Evolutionary conservation across 2,888 invertebrate species (phyloP).

Genomic region (Trachelus stipa): DNA sequence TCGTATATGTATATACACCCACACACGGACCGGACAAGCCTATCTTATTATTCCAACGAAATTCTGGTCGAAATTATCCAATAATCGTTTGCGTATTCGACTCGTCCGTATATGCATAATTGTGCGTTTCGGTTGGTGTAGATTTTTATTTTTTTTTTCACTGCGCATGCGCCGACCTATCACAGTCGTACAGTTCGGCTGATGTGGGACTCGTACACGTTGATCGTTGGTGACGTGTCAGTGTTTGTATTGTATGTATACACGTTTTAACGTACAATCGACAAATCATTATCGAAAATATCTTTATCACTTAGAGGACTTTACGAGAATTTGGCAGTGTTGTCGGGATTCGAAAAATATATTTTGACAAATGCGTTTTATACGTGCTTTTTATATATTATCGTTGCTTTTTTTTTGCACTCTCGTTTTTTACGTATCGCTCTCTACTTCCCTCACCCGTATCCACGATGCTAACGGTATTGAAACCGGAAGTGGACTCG

Average conservation of each 20-base stretch:
- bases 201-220: neutral
- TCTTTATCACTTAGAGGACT: neutral
- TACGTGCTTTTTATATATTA: neutral
- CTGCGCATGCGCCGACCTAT: neutral
- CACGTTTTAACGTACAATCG: neutral
- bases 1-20: neutral
- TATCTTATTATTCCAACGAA: constrained; percentile 12
- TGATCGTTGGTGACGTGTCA: neutral
- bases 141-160: neutral
- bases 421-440: constrained; percentile 10
- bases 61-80: constrained; percentile 32
- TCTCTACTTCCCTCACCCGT: neutral
- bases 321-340: neutral
- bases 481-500: constrained; percentile 45
- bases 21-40: neutral
- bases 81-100: constrained; percentile 36
- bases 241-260: constrained; percentile 6
- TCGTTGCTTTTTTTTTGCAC: constrained; percentile 7
- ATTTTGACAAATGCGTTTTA: neutral
- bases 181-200: neutral
- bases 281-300: neutral
- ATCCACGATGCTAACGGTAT: constrained; percentile 41
- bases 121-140: neutral
- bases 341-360: neutral
- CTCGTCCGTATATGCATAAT: neutral